Percentiles rank a stretch among this genome's conserved stretches.
Evolutionary conservation across 2,888 invertebrate genomes (phyloP).

Genomic region (Amphimallon solstitiale): DNA sequence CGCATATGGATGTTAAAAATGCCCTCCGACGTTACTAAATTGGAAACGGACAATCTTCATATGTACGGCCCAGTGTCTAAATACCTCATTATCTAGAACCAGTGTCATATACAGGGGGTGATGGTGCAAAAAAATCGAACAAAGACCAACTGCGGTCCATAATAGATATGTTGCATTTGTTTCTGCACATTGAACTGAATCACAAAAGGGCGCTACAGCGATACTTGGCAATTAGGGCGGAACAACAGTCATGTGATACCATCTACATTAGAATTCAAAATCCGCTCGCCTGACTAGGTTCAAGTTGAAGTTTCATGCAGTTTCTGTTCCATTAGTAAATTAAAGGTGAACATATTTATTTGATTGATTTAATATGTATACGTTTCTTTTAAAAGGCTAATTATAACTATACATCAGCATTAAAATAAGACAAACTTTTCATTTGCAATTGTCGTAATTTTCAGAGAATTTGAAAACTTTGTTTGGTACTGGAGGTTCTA

Average conservation of each 20-base stretch:
- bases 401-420: too few relatives aligned
- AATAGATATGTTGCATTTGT: conserved; percentile 61
- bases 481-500: too few relatives aligned
- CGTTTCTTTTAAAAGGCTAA: too few relatives aligned
- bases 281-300: conserved; percentile 1
- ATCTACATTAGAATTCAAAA: conserved; percentile 49
- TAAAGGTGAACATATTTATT: too few relatives aligned
- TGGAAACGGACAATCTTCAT: not conserved
- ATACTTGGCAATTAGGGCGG: conserved; percentile 63
- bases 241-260: conserved; percentile 60
- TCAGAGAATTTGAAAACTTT: too few relatives aligned
- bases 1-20: not conserved
- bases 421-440: too few relatives aligned
- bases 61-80: conserved; percentile 36
- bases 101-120: conserved; percentile 59
- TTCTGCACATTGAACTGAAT: conserved; percentile 58
- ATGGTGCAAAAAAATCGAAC: conserved; percentile 55
- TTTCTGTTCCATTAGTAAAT: too few relatives aligned
- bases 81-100: conserved; percentile 52
- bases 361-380: too few relatives aligned
- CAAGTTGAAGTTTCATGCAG: not conserved
- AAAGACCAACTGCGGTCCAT: conserved; percentile 60
- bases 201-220: conserved; percentile 60
- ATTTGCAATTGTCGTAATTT: too few relatives aligned
- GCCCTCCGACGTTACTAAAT: not conserved